These are phyloP conservation scores for Cantharis rustica DNA, from an alignment of 2,888 invertebrate species.

Conservation along the genomic window DNA sequence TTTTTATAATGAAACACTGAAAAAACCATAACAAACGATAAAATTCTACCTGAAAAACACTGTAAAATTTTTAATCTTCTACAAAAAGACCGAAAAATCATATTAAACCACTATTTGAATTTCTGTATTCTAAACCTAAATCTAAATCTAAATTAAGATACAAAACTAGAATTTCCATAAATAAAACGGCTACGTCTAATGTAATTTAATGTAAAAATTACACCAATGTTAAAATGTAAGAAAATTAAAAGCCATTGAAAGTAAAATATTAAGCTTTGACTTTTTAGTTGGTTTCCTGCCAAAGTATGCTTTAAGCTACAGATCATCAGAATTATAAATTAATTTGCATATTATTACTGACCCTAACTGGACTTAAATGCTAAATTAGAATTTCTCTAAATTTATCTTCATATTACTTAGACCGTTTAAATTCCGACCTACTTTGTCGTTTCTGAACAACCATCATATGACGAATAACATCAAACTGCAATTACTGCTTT, in stretches of 20 bases:
- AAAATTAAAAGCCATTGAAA: background rate
- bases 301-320: background rate
- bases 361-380: background rate
- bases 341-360: background rate
- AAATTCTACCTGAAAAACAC: too few species aligned
- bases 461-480: background rate
- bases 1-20: too few species aligned
- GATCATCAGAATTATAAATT: background rate
- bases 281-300: background rate
- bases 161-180: too few species aligned
- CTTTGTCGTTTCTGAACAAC: background rate
- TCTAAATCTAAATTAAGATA: too few species aligned
- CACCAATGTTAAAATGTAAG: background rate
- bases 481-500: background rate
- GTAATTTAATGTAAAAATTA: background rate
- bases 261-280: background rate
- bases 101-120: too few species aligned
- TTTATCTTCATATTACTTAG: background rate
- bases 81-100: too few species aligned
- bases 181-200: background rate
- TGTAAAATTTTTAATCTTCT: too few species aligned
- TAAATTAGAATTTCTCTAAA: background rate
- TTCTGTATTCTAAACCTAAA: too few species aligned
- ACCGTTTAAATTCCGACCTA: background rate
- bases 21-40: too few species aligned